Evolutionary conservation across 2,113 vertebrate species (phyloP), one percentile per base, ranked within the genome.

Genomic region (Genyomyrus donnyi): DNA sequence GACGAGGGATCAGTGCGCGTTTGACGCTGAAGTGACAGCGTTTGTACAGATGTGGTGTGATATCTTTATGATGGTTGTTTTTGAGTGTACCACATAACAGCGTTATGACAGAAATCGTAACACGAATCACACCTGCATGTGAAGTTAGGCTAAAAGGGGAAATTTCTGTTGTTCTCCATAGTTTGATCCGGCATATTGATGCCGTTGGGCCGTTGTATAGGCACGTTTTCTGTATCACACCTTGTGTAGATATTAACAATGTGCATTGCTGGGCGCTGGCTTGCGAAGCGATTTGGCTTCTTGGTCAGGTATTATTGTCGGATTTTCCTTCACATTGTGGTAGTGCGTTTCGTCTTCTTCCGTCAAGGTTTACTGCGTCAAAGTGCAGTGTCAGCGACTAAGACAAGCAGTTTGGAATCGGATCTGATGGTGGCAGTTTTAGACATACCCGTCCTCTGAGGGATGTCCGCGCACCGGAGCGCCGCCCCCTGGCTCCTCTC

Each of bases 21-120:
- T 95, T 95, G 94, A 95, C 94, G 94, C 94, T 93, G 93, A 93
- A 95, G 93, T 95, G 96, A 94, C 94, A 94, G 92, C 93, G 94
- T 94, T 94, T 95, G 93, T 93, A 95, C 95, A 96, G 95, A 95
- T 96, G 95, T 95, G 94, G 93, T 85, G 70, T 66, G 17, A 85
- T 39, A 66, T 85, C 84, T 90, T 56, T 70, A 92, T 94, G 92
- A 19, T 90, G 90, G 19, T 86, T 90, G 88, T 90, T 90, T 93
- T 91, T 93, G 93, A 56, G 91, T 90, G 92, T 66, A 90, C 77
- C 80, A 70, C 80, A 90, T 89, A 56, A 90, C 89, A 90, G 85
- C 45, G 21, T 89, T 90, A 90, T 91, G 83, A 93, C 92, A 94
- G 94, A 93, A 95, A 95, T 45, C 90, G 80, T 86, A 91, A 93